Evolutionary conservation across 2,113 vertebrate species (phyloP).

Genomic region (Erpornis zantholeuca): DNA sequence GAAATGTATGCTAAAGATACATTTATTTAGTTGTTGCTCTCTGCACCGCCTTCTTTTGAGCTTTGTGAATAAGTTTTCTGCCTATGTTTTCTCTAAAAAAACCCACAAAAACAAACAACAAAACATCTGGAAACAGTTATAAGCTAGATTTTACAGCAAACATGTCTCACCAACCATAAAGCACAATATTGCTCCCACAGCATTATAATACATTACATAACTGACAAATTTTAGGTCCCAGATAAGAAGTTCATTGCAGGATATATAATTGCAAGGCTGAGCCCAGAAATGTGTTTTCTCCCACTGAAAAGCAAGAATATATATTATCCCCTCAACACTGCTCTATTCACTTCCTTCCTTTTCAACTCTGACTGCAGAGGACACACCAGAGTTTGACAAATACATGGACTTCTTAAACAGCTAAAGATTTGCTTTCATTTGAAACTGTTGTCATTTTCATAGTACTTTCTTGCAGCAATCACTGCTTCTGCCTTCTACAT

Average conservation of each 20-base stretch:
- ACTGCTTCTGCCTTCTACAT: constrained; percentile 31
- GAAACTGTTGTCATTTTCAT: constrained; percentile 45
- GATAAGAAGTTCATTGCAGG: not conserved
- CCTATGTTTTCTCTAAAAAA: not conserved
- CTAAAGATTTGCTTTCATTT: not conserved
- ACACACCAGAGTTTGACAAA: not conserved
- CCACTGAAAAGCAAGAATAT: not conserved
- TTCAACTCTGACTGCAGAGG: not conserved
- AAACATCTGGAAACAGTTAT: not conserved
- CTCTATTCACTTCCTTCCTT: not conserved
- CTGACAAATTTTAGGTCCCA: not conserved
- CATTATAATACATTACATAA: not conserved
- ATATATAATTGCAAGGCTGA: not conserved
- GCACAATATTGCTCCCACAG: not conserved
- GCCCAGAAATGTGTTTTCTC: not conserved
- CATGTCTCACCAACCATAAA: not conserved
- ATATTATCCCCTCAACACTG: not conserved
- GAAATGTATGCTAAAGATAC: not conserved
- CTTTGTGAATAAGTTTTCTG: not conserved
- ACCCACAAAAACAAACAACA: not conserved
- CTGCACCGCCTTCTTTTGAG: not conserved
- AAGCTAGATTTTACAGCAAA: not conserved
- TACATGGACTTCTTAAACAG: not conserved
- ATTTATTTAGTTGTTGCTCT: not conserved
- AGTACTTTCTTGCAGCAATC: constrained; percentile 24